phyloP scores from a whole-genome alignment of 2,113 vertebrate genomes.

The Pimephales promelas region DNA sequence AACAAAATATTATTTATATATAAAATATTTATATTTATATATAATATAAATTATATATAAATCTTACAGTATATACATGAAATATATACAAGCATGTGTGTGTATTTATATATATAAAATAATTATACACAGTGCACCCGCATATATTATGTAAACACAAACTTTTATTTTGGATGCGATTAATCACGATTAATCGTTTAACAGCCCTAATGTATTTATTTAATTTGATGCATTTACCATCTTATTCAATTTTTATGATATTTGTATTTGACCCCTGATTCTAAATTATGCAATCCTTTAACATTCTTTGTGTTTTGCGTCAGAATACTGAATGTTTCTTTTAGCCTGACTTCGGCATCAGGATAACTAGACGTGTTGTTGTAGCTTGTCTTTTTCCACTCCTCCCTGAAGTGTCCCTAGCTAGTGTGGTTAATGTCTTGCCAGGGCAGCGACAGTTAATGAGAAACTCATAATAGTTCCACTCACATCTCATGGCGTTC shows the following conservation, averaged over 20 bases:
- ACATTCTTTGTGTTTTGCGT: not conserved
- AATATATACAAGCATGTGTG: too few species aligned
- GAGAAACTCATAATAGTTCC: conserved; percentile 1
- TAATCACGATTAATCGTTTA: too few species aligned
- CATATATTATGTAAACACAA: too few species aligned
- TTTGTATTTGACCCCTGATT: not conserved
- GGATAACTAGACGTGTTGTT: not conserved
- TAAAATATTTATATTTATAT: too few species aligned
- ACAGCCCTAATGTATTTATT: too few species aligned
- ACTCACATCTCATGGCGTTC: not conserved
- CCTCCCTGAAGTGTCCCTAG: not conserved
- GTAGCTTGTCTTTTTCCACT: not conserved
- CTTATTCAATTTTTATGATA: not conserved
- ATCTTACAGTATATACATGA: too few species aligned
- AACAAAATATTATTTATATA: too few species aligned
- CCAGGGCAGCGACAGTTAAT: conserved; percentile 1
- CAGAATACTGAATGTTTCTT: not conserved
- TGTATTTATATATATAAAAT: too few species aligned
- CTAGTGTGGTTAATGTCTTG: conserved; percentile 19
- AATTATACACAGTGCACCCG: too few species aligned
- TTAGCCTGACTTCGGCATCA: not conserved
- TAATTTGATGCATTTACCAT: not conserved
- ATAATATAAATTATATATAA: too few species aligned
- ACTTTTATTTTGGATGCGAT: too few species aligned
- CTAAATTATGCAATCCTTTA: not conserved